phyloP scores from a whole-genome alignment of 1,140 invertebrate species.

The Calycopis cecrops region DNA sequence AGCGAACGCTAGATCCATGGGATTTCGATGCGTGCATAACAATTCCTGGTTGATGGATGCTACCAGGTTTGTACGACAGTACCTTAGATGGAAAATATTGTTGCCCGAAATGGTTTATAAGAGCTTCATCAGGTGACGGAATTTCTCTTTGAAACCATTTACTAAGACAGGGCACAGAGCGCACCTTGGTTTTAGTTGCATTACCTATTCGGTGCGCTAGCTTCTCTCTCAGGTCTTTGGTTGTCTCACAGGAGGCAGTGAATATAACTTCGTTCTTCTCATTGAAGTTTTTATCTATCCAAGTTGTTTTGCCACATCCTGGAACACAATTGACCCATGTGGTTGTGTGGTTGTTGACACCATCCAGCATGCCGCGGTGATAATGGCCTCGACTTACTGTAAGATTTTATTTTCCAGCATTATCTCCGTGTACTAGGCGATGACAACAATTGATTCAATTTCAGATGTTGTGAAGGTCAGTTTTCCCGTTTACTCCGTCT shows the following conservation, averaged over 20 bases:
- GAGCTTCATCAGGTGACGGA: no score
- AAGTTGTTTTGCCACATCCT: constrained; percentile 8
- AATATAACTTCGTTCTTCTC: constrained; percentile 1
- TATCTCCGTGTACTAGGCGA: no score
- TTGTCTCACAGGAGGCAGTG: constrained; percentile 2
- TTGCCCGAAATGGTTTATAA: no score
- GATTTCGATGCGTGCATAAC: constrained; percentile 1
- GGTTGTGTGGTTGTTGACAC: not conserved
- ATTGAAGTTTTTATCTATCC: not conserved
- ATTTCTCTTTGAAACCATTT: not conserved
- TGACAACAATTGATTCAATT: no score
- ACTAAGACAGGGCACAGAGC: not conserved
- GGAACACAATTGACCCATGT: constrained; percentile 5
- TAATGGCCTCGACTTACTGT: not conserved
- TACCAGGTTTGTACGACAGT: no score
- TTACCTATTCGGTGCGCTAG: not conserved
- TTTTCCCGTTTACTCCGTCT: no score
- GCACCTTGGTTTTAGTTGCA: not conserved
- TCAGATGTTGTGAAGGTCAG: no score
- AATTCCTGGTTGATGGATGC: not conserved
- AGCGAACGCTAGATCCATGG: not conserved
- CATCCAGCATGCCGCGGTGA: not conserved
- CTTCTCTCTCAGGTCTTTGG: constrained; percentile 13
- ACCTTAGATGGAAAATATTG: no score
- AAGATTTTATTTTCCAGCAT: not conserved